Conservation (phyloP, 35 echinoderm and acorn worm species). For the Heliocidaris erythrogramma region DNA sequence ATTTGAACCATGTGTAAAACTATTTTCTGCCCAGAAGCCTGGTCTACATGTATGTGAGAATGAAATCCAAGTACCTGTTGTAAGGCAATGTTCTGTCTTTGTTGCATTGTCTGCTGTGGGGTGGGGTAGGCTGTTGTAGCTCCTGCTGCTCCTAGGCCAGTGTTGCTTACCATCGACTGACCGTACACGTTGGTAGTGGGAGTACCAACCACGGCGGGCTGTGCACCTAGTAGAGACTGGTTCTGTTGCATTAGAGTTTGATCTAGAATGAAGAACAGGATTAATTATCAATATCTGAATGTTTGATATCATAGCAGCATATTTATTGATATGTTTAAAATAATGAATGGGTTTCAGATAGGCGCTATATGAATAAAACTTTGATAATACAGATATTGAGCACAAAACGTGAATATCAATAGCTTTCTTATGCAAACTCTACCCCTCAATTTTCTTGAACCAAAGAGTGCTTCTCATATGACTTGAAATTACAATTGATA, state of each 20-base stretch:
- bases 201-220: background rate
- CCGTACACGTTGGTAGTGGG: conserved; percentile 20
- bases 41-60: background rate
- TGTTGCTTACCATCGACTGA: background rate
- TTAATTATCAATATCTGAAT: too few relatives aligned
- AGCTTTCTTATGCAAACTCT: too few relatives aligned
- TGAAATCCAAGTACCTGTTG: background rate
- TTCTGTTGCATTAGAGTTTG: conserved; percentile 37
- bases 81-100: conserved; percentile 10
- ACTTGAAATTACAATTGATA: too few relatives aligned
- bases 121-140: conserved; percentile 20
- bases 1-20: too few relatives aligned
- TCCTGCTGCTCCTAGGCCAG: background rate
- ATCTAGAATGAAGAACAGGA: background rate
- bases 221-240: conserved; percentile 17
- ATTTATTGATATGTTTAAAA: too few relatives aligned
- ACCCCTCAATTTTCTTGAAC: too few relatives aligned
- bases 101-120: background rate
- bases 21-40: background rate
- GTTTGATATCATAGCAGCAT: too few relatives aligned
- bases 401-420: too few relatives aligned
- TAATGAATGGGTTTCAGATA: too few relatives aligned
- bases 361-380: too few relatives aligned
- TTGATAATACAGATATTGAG: too few relatives aligned
- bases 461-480: too few relatives aligned